These are phyloP conservation scores for Myotis lucifugus DNA, from an alignment of 2,113 vertebrate genomes.

Conservation along the genomic window DNA sequence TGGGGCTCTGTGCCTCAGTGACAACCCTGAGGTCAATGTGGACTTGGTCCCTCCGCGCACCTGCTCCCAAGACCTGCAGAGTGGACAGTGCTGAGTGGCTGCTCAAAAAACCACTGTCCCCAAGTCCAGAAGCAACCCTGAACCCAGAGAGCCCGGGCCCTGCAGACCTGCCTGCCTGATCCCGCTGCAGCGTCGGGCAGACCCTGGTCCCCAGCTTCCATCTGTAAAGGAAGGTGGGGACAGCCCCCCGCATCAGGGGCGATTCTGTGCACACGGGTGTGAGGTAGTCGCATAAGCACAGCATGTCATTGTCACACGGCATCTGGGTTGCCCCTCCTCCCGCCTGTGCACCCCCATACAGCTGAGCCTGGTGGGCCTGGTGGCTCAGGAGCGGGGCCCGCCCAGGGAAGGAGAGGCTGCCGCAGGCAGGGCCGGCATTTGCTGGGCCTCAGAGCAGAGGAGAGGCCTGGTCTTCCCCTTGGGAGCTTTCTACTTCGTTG, in stretches of 20 bases:
- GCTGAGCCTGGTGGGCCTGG: background rate
- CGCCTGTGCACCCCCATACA: background rate
- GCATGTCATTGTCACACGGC: too few species aligned
- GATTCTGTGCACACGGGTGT: background rate
- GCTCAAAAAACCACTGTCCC: background rate
- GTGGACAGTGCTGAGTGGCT: background rate
- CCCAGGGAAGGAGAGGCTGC: too few species aligned
- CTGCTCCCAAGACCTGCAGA: background rate
- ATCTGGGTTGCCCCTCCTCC: background rate
- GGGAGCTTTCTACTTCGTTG: background rate
- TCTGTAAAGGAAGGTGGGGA: background rate
- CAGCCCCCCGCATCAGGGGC: background rate
- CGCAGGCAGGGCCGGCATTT: background rate
- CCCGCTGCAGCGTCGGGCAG: too few species aligned
- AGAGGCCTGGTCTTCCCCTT: background rate
- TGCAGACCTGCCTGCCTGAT: background rate
- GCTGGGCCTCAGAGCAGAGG: background rate
- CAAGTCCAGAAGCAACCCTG: background rate
- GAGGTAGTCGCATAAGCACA: fast-evolving
- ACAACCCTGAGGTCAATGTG: fast-evolving
- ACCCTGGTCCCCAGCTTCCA: too few species aligned
- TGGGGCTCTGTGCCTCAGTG: background rate
- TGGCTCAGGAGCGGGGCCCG: too few species aligned
- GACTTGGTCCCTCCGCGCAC: background rate
- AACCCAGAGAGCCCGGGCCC: fast-evolving